A percentile compares a stretch with the other conserved stretches of the same genome.
Conservation (phyloP, 2,797 vertebrate genomes). For the Champsocephalus gunnari region DNA sequence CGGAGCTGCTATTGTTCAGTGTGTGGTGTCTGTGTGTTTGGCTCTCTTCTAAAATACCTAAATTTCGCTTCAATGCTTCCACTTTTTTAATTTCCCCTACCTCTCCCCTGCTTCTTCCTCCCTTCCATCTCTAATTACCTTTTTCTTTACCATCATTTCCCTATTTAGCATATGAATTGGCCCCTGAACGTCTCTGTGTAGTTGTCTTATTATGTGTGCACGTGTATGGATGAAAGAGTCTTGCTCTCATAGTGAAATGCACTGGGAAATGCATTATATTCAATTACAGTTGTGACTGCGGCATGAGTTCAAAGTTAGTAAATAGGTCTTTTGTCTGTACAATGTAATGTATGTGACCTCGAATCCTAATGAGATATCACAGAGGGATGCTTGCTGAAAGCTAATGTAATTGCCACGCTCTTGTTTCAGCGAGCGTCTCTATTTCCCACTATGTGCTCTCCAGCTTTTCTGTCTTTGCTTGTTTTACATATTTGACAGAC, state of each 20-base stretch:
- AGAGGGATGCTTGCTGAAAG: constrained; percentile 25
- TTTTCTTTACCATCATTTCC: constrained; percentile 59
- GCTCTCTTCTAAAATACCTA: constrained; percentile 42
- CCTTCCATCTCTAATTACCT: constrained; percentile 62
- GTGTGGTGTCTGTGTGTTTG: constrained; percentile 12
- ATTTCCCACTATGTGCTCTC: not conserved
- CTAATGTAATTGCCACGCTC: constrained; percentile 25
- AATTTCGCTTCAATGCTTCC: constrained; percentile 54
- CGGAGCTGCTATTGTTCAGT: constrained; percentile 44
- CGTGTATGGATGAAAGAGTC: constrained; percentile 37
- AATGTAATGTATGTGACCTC: constrained; percentile 50
- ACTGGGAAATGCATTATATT: constrained; percentile 52
- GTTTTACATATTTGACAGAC: not conserved
- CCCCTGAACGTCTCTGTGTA: constrained; percentile 29
- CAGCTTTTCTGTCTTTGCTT: not conserved
- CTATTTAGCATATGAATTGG: constrained; percentile 70
- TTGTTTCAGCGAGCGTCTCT: constrained; percentile 5
- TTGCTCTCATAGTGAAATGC: constrained; percentile 40
- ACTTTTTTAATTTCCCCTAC: constrained; percentile 57
- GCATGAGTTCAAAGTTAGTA: constrained; percentile 41
- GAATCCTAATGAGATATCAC: constrained; percentile 47
- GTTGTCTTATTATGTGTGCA: constrained; percentile 60
- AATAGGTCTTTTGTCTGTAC: constrained; percentile 46
- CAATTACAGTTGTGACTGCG: constrained; percentile 49
- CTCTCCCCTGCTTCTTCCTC: constrained; percentile 39